phyloP scores from a whole-genome alignment of 2,113 vertebrate genomes.

The Silurus glanis region DNA sequence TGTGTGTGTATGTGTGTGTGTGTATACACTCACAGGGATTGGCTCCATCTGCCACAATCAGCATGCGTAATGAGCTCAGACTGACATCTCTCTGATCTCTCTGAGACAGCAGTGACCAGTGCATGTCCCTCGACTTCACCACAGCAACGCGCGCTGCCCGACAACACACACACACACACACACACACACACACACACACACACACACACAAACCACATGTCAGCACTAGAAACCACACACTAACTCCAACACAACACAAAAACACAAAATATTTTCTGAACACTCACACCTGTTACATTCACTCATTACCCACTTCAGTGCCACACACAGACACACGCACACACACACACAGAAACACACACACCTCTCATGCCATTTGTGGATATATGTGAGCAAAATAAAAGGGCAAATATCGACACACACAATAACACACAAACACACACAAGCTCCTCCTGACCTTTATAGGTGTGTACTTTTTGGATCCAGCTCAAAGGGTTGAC shows the following conservation, averaged over 20 bases:
- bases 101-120: slow-evolving; percentile 96
- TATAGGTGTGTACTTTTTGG: slow-evolving; percentile 90
- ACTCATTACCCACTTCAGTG: neutral
- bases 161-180: slow-evolving; percentile 40
- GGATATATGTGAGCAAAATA: neutral
- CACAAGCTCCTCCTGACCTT: slow-evolving; percentile 75
- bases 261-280: neutral
- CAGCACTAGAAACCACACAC: neutral
- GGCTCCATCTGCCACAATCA: slow-evolving; percentile 92
- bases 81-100: slow-evolving; percentile 90
- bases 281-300: neutral
- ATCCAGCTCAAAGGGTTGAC: slow-evolving; percentile 98
- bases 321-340: slow-evolving; percentile 11
- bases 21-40: slow-evolving; percentile 87
- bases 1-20: slow-evolving; percentile 21
- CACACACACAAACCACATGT: neutral
- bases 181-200: slow-evolving; percentile 27
- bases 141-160: slow-evolving; percentile 82
- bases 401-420: slow-evolving; percentile 18
- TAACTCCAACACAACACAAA: neutral
- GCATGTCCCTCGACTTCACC: slow-evolving; percentile 97
- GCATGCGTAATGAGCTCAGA: slow-evolving; percentile 89
- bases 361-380: neutral
- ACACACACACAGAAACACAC: neutral
- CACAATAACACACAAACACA: neutral